Percentiles rank a stretch among this genome's conserved stretches.
These are phyloP conservation scores for Columbina picui DNA, from an alignment of 2,113 vertebrate genomes.

Conservation along the genomic window DNA sequence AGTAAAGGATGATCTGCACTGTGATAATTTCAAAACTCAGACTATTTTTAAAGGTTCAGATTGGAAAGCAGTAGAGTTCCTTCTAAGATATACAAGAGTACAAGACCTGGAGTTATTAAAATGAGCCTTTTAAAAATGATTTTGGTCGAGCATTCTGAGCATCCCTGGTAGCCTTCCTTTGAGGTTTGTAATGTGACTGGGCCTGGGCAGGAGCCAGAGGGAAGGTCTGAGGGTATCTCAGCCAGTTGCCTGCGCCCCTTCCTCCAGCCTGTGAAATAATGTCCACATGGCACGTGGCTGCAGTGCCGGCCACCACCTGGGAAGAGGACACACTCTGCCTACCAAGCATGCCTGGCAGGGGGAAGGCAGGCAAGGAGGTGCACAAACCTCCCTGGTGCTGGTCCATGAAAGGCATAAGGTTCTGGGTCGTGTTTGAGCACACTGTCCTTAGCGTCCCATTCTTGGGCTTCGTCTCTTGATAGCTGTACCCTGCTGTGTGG, in stretches of 20 bases:
- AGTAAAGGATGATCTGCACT: not conserved
- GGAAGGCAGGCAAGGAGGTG: not conserved
- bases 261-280: not conserved
- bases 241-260: fast-evolving
- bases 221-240: not conserved
- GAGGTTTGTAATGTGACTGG: not conserved
- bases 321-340: not conserved
- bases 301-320: not conserved
- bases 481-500: not conserved
- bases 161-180: not conserved
- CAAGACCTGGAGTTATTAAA: not conserved
- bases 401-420: not conserved
- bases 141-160: not conserved
- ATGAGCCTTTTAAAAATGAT: not conserved
- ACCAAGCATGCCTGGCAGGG: fast-evolving
- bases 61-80: not conserved
- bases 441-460: not conserved
- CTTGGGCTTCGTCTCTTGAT: not conserved
- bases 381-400: not conserved
- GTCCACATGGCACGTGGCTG: fast-evolving
- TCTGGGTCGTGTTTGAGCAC: not conserved
- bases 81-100: not conserved
- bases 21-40: not conserved
- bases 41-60: constrained; percentile 22
- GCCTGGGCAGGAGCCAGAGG: not conserved